These are phyloP conservation scores for Pteropus rufus DNA, from an alignment of 2,797 vertebrate species.

Conservation along the genomic window DNA sequence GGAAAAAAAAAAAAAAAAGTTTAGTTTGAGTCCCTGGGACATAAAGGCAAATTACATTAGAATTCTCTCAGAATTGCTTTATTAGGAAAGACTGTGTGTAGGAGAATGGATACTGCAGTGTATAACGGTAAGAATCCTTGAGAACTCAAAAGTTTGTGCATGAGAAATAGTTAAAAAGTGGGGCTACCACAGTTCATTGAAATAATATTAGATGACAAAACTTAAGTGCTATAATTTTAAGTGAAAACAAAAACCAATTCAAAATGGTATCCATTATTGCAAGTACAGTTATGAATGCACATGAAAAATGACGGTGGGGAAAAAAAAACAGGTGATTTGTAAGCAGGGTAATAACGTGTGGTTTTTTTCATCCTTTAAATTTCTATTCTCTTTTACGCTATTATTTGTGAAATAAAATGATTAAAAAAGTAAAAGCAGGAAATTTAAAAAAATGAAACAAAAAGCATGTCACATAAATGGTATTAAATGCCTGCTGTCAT, in stretches of 20 bases:
- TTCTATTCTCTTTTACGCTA: background rate
- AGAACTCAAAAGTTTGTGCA: background rate
- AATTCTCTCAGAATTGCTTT: constrained; percentile 21
- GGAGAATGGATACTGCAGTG: background rate
- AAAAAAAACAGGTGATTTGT: background rate
- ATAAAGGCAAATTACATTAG: background rate
- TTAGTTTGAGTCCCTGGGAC: background rate
- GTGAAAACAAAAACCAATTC: background rate
- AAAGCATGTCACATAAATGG: background rate
- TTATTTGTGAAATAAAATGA: background rate
- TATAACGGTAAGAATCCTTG: background rate
- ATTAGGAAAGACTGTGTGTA: background rate
- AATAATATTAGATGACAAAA: background rate
- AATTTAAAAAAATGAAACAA: background rate
- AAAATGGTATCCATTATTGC: background rate
- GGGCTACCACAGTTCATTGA: background rate
- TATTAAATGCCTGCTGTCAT: background rate
- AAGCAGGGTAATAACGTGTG: background rate
- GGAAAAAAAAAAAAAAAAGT: background rate
- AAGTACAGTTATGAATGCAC: background rate
- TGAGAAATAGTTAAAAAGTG: background rate
- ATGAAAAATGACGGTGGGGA: background rate
- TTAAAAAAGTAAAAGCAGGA: background rate
- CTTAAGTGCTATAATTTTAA: background rate
- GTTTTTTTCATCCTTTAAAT: background rate